Evolutionary conservation across 2,888 invertebrate genomes (phyloP).

Genomic region (Eulithis prunata): DNA sequence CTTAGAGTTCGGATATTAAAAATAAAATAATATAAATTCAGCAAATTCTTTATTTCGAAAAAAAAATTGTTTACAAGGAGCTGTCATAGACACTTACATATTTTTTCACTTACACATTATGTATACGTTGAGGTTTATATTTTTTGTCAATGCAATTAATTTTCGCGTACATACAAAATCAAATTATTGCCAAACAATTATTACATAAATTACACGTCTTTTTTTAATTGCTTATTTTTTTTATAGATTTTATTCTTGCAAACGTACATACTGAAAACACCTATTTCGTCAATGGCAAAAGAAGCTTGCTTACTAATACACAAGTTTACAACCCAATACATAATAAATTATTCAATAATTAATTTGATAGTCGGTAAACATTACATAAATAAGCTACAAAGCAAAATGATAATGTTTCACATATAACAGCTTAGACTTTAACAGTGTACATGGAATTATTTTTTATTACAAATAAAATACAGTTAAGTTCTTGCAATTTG

Average conservation of each 20-base stretch:
- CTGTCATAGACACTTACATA: conserved; percentile 62
- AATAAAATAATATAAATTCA: conserved; percentile 40
- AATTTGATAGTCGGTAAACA: conserved; percentile 5
- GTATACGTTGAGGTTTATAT: not conserved
- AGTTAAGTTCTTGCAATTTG: not conserved
- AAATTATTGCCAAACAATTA: conserved; percentile 1
- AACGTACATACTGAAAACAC: not conserved
- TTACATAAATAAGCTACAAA: conserved; percentile 33
- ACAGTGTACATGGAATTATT: not conserved
- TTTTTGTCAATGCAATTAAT: not conserved
- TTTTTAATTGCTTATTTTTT: not conserved
- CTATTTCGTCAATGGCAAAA: not conserved
- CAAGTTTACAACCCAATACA: not conserved
- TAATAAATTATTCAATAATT: conserved; percentile 6
- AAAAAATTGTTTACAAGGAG: conserved; percentile 70
- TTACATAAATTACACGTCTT: not conserved
- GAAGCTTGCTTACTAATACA: not conserved
- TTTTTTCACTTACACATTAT: not conserved
- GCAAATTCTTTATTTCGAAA: conserved; percentile 70
- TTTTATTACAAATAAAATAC: not conserved
- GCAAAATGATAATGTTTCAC: not conserved
- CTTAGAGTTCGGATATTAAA: no score
- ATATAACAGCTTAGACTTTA: no score
- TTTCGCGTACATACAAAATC: not conserved
- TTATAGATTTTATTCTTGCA: not conserved